Percentiles rank a stretch among this genome's conserved stretches.
phyloP scores from a whole-genome alignment of 92 coral and sea anemone genomes.

The Paramuricea clavata region DNA sequence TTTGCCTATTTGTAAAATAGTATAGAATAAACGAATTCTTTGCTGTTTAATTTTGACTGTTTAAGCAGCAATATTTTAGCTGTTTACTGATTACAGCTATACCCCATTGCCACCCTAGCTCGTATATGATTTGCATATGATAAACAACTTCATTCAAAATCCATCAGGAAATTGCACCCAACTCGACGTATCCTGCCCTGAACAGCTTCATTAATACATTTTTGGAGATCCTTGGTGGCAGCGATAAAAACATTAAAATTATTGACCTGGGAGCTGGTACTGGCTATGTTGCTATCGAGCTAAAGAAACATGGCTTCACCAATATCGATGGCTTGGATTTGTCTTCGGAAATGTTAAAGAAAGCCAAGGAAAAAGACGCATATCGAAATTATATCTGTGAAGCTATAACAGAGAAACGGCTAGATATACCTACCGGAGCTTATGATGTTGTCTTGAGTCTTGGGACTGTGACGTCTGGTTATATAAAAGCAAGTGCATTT shows the following conservation, averaged over 20 bases:
- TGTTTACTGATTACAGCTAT: no score
- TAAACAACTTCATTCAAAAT: no score
- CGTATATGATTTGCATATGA: no score
- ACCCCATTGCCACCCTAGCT: no score
- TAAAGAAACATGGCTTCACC: constrained; percentile 37
- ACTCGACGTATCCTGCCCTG: background rate
- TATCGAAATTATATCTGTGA: constrained; percentile 29
- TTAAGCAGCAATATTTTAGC: no score
- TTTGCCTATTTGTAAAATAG: no score
- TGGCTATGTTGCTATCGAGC: constrained; percentile 33
- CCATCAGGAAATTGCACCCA: background rate
- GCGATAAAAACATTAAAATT: constrained; percentile 14
- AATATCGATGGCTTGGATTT: constrained; percentile 49
- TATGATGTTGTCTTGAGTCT: constrained; percentile 24
- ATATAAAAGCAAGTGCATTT: constrained; percentile 33
- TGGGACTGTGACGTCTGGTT: constrained; percentile 21
- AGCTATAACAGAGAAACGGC: constrained; percentile 20
- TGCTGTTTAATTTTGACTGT: no score
- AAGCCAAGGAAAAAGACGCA: constrained; percentile 36
- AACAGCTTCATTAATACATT: background rate
- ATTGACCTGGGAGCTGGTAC: constrained; percentile 60
- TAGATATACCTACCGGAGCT: constrained; percentile 18
- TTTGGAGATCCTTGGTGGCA: constrained; percentile 13
- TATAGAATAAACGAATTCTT: no score
- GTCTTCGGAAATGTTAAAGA: constrained; percentile 44